A percentile compares a stretch with the other conserved stretches of the same genome.
These are phyloP conservation scores for Stegodyphus dumicola DNA, from an alignment of 1,140 invertebrate genomes.

Conservation along the genomic window DNA sequence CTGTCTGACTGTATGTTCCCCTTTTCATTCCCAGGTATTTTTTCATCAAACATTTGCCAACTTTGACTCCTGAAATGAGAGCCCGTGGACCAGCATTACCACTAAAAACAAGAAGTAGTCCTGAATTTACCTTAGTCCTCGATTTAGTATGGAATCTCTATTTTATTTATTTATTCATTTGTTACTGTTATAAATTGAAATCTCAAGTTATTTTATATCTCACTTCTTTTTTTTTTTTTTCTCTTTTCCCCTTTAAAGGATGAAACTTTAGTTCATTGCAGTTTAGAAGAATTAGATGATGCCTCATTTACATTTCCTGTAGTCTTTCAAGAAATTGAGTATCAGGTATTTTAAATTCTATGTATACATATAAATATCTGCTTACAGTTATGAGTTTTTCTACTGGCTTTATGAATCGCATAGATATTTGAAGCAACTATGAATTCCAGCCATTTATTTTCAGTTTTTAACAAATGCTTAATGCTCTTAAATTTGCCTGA, in stretches of 20 bases:
- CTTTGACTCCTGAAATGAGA: conserved; percentile 86
- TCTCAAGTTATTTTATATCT: not conserved
- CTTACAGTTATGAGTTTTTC: no score
- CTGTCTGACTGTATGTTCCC: no score
- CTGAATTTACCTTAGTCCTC: conserved; percentile 91
- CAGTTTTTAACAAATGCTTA: no score
- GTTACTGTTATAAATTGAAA: not conserved
- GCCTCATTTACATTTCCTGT: conserved; percentile 95
- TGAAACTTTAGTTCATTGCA: conserved; percentile 96
- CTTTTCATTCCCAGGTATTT: conserved; percentile 73
- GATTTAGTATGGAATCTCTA: conserved; percentile 76
- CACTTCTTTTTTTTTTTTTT: conserved; percentile 4
- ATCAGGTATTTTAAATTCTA: conserved; percentile 72
- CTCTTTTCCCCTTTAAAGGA: conserved; percentile 74
- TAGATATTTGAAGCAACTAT: no score
- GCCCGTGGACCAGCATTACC: conserved; percentile 90
- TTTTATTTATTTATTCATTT: not conserved
- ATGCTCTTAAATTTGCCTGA: no score
- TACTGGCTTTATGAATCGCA: no score
- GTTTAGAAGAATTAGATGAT: conserved; percentile 89
- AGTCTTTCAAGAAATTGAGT: conserved; percentile 89
- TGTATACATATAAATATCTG: no score
- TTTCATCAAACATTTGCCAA: conserved; percentile 93
- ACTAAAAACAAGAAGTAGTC: conserved; percentile 90
- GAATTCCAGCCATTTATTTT: no score